These are phyloP conservation scores for Andricus grossulariae DNA, from an alignment of 1,140 invertebrate species.

Conservation along the genomic window DNA sequence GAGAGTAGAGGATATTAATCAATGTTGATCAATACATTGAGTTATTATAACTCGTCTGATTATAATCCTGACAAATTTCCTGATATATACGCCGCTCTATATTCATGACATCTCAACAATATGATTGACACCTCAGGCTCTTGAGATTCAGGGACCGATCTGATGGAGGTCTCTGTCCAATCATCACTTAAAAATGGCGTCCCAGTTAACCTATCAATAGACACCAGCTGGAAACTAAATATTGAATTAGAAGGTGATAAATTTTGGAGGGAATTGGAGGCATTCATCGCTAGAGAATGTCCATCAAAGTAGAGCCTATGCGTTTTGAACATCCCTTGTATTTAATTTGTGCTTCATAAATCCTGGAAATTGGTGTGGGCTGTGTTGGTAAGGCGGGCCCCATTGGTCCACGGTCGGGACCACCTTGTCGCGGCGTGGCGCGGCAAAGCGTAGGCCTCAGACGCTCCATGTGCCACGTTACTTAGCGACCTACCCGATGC, in stretches of 20 bases:
- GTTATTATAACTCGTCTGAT: no score
- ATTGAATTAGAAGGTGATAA: no score
- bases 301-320: no score
- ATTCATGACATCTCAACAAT: no score
- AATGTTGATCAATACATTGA: no score
- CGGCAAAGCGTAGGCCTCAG: constrained; percentile 55
- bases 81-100: no score
- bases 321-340: background rate
- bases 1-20: no score
- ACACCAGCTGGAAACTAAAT: no score
- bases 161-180: background rate
- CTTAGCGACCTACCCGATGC: constrained; percentile 52
- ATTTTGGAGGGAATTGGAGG: background rate
- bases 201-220: background rate
- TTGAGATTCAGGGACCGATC: background rate
- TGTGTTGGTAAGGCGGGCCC: constrained; percentile 48
- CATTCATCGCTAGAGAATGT: background rate
- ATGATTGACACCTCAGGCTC: no score
- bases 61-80: no score
- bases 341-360: constrained; percentile 65
- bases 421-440: constrained; percentile 52
- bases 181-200: background rate
- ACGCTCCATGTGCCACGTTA: constrained; percentile 58
- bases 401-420: constrained; percentile 43
- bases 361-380: constrained; percentile 57